A percentile compares a stretch with the other conserved stretches of the same genome.
Evolutionary conservation across 1,140 invertebrate species (phyloP).

Genomic region (Rhizoglyphus robini): DNA sequence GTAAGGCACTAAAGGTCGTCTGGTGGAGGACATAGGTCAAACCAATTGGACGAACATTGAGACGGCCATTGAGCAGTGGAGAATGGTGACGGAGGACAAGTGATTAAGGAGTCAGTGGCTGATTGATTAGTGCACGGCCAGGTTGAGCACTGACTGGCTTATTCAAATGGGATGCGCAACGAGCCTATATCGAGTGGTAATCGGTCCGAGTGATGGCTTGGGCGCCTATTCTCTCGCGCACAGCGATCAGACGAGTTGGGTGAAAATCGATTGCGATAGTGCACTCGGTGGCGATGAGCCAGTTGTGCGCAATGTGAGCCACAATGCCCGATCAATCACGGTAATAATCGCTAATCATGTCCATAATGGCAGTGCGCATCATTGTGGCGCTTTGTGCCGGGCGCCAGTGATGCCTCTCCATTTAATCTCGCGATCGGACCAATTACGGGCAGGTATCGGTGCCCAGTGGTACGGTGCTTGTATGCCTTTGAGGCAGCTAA

Average conservation of each 20-base stretch:
- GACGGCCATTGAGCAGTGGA: no score
- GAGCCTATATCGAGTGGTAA: neutral
- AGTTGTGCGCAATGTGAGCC: neutral
- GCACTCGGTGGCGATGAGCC: neutral
- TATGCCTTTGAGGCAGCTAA: neutral
- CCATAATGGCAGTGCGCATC: neutral
- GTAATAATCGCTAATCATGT: conserved; percentile 11
- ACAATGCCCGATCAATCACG: conserved; percentile 9
- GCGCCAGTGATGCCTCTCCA: neutral
- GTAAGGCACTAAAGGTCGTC: no score
- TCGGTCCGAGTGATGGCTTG: neutral
- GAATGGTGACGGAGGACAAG: no score
- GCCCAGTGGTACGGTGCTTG: neutral
- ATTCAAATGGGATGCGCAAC: neutral
- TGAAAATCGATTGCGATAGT: neutral
- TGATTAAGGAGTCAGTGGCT: neutral
- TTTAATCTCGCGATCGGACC: conserved; percentile 6
- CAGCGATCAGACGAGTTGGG: neutral
- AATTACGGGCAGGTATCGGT: neutral
- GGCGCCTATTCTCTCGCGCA: neutral
- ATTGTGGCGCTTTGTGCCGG: neutral
- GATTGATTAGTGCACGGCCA: neutral
- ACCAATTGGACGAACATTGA: no score
- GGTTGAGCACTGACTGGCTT: neutral
- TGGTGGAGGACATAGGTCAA: no score